Base-by-base conservation (phyloP, 2,113 vertebrate genomes). In the Hucho hucho region DNA sequence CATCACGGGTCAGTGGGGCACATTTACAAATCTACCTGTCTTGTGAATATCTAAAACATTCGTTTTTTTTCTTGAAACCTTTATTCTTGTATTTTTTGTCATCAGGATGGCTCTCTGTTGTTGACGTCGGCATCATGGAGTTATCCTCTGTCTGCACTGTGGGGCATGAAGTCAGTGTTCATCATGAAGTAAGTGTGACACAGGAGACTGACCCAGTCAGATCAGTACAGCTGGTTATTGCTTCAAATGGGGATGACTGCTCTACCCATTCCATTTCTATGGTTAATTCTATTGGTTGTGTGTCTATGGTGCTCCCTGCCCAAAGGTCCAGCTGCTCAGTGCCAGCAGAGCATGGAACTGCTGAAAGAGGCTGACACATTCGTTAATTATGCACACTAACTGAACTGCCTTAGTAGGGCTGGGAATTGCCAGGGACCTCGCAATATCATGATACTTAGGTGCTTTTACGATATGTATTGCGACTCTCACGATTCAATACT, bases 161-260 rank as follows among this genome's bases (percentile, higher is more conserved):
- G 98, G 97, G 96, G 97, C 75, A 99, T 99, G 98, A 98, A 98
- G 81, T 98, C 97, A 13, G 97, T 99, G 81, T 99, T 99, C 91
- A 97, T 98, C 89, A 98, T 98, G 95, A 99, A 99, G 98, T 99
- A 93, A 89, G 96, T 94, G n/a, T 75, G 75, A 70, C 28, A 22
- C 28, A 69, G 32, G 37, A 46, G 63, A 24, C 22, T 24, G 4
- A 61, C 58, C 58, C 1, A 24, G n/a, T 6, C 58, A 61, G n/a
- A 20, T 61, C n/a, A 61, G 11, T 22, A 61, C n/a, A 61, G 18
- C 24, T 16, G 18, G 9, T 61, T 61, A 16, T 61, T 61, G 9
- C 58, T 22, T 22, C 2, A 16, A 61, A 22, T 61, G 12, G 49
- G 49, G 13, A 18, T 53, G 49, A 24, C n/a, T 22, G 9, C 58